Evolutionary conservation across 2,113 vertebrate species (phyloP), one percentile per base, ranked within the genome.

Genomic region (Gasterosteus nipponicus): DNA sequence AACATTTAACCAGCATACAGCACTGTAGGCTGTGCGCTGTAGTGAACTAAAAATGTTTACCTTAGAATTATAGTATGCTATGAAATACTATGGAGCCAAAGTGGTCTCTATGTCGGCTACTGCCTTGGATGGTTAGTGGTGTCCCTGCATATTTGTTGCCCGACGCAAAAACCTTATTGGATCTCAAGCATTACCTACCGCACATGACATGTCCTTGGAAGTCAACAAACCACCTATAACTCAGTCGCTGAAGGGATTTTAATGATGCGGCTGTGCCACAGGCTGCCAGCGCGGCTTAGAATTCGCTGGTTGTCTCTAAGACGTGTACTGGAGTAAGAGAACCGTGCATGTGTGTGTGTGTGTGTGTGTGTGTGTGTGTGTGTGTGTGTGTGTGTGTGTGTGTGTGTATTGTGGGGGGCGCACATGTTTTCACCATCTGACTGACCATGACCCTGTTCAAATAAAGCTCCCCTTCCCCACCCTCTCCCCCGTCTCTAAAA

Each of bases 191-290:
- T 84, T 83, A 82, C 86, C 84, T 91, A 87, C 84, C 66, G 62
- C 77, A 70, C 81, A 76, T 83, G 87, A 84, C 90, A 87, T 83
- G 84, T 87, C 88, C 87, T 89, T 88, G 88, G 86, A 89, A 89
- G 87, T 89, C 85, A 89, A 90, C 81, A 89, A 86, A 89, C 87
- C 86, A 89, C 89, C 91, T 85, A 91, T 88, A 92, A 90, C 82
- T 92, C 90, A 93, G 84, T 65, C 31, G 73, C 81, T 83, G 87
- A 87, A 79, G 82, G 80, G 88, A 86, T 76, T 91, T 90, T 90
- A 89, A 91, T 83, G 89, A 89, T 84, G 85, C 66, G 75, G 53
- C 83, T 63, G 7, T 87, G 70, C 82, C 87, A 88, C 86, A 86
- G 64, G 77, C 85, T 89, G 89, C 87, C 74, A 73, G 69, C 81